Base-by-base conservation (phyloP, 2,888 invertebrate genomes). In the Cylloceria caligata region DNA sequence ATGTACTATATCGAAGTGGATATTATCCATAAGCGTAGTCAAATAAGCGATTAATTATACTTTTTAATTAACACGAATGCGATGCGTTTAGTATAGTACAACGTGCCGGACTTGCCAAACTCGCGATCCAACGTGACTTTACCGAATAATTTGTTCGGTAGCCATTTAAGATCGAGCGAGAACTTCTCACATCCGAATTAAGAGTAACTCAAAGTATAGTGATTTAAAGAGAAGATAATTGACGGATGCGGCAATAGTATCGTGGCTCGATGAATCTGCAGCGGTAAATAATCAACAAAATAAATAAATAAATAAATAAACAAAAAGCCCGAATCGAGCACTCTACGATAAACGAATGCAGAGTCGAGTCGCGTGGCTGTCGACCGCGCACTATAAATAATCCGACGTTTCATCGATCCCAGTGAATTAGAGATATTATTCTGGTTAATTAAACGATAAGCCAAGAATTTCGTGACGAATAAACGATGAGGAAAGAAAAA, bases 181-280 rank as follows among this genome's bases (percentile, higher is more conserved):
- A 86, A 92, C 91, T 92, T 92, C 92, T 92, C 92, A 90, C 87
- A 91, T 90, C 90, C 92, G 92, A 92, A 92, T 92, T 92, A 91
- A 75, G 81, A 83, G 21, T 75, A 81, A 81, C 75, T 83, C 62
- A 60, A 79, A 72, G 52, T 72, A 79, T 75, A 71, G 75, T 75
- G 65, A 68, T 78, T 67, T 30, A 60, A 67, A 30, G 49, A 55
- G 47, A 47, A 16, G 74, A 62, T 65, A 55, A 76, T 65, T 65
- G 27, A 47, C 72, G 69, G 45, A 79, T 34, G 55, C 9, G 55
- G 49, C 65, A 55, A 79, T 77, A 21, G 39, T 36, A 62, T 55
- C 73, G 55, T 67, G 52, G 64, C 69, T 60, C 49, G 78, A 55
- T 72, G 34, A 42, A 19, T 76, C 69, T 42, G 67, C 65, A 71